Evolutionary conservation across 2,888 invertebrate genomes (phyloP).

Genomic region (Lepidocyrtinus sp.): DNA sequence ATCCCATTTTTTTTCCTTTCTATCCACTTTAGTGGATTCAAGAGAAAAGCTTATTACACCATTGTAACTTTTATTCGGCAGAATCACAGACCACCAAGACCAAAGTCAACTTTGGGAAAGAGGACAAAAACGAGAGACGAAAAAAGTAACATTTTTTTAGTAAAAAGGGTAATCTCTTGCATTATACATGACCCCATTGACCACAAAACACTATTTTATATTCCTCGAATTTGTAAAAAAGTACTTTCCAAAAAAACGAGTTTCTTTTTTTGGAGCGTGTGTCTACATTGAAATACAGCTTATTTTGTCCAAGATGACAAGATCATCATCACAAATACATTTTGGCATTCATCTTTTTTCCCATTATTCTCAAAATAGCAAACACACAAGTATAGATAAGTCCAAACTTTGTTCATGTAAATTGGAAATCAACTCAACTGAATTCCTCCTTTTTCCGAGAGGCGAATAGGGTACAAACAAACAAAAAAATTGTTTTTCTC

Average conservation of each 20-base stretch:
- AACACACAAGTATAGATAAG: no score
- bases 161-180: constrained; percentile 70
- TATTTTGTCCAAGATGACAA: neutral
- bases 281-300: neutral
- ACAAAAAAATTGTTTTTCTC: constrained; percentile 11
- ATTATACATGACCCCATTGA: constrained; percentile 71
- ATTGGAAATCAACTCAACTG: constrained; percentile 28
- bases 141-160: constrained; percentile 60
- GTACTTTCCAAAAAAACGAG: constrained; percentile 16
- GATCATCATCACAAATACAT: neutral
- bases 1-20: constrained; percentile 1
- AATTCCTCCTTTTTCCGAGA: neutral
- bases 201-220: constrained; percentile 69
- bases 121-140: no score
- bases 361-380: no score
- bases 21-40: neutral
- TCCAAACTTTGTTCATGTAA: neutral
- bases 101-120: neutral
- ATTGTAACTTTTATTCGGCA: constrained; percentile 1
- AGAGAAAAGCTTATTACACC: neutral
- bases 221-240: constrained; percentile 17
- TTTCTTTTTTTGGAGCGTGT: constrained; percentile 24
- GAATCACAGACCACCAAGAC: constrained; percentile 1
- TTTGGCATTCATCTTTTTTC: no score
- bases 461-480: neutral